Base-by-base conservation (phyloP, 2,888 invertebrate genomes). In the Cataglyphis cursor region DNA sequence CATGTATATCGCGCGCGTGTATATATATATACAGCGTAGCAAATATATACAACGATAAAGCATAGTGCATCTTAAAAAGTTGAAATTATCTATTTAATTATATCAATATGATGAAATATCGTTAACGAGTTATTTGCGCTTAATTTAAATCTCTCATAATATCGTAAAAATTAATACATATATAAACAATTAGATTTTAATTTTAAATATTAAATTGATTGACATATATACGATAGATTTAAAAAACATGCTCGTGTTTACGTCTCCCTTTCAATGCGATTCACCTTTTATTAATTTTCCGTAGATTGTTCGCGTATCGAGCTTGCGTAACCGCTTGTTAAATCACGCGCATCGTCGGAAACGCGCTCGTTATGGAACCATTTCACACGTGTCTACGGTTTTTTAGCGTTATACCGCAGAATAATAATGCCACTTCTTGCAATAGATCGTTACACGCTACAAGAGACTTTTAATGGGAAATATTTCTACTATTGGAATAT, bases 231-330 rank as follows among this genome's bases (percentile, higher is more conserved):
- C n/a, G 31, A 65, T 38, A 31, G 18, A 41, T 18, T 28, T 38
- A 44, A 64, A 51, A 10, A 6, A 5, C 5, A n/a, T 12, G 28
- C 65, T 54, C 5, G 21, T 66, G 48, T 72, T 44, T 59, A 31
- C 48, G 31, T 31, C 10, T 70, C 44, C 24, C n/a, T 18, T n/a
- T 51, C 8, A 6, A 2, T n/a, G 8, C n/a, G 62, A 65, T 59
- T 83, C 24, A 44, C 38, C 78, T 62, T 59, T 68, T 68, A 78
- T 38, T 85, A 87, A 85, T 76, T 65, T 76, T 59, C 21, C 31
- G 57, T 41, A 15, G n/a, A 44, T 59, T 18, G 18, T 44, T 44
- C 57, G 28, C 57, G 41, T 31, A 66, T 66, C 41, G 38, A 9
- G 41, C 6, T 76, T 66, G 28, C 66, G 41, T 68, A 78, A 78